Evolutionary conservation across 2,113 vertebrate genomes (phyloP).

Genomic region (Seriola dumerili): DNA sequence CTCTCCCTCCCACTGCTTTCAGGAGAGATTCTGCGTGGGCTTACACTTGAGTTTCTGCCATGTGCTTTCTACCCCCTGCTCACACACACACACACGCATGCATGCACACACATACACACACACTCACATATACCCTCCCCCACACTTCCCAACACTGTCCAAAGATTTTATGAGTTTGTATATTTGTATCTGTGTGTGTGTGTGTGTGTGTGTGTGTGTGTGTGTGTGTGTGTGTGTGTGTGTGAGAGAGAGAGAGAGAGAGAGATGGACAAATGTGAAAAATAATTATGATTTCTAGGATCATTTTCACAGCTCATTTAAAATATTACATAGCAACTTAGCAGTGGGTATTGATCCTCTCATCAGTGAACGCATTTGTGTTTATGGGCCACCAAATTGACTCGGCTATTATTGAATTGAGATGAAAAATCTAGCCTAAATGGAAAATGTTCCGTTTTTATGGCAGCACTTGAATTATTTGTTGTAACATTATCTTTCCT

Average conservation of each 20-base stretch:
- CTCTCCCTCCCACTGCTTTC: conserved; percentile 74
- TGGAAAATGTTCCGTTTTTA: background rate
- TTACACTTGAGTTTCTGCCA: conserved; percentile 80
- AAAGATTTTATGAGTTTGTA: conserved; percentile 65
- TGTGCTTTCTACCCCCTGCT: conserved; percentile 75
- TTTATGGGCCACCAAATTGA: background rate
- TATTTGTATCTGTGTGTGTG: conserved; percentile 46
- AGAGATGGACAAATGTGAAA: conserved; percentile 19
- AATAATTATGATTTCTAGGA: conserved; percentile 15
- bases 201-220: background rate
- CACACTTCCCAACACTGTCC: conserved; percentile 61
- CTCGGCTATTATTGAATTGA: background rate
- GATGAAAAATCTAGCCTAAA: background rate
- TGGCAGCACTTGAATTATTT: background rate
- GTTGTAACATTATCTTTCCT: background rate
- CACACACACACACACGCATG: conserved; percentile 14
- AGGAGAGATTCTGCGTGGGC: conserved; percentile 80
- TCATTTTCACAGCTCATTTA: conserved; percentile 5
- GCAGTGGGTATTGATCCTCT: background rate
- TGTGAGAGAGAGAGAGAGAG: conserved; percentile 10
- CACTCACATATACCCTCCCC: conserved; percentile 44
- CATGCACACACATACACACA: conserved; percentile 20
- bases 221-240: background rate
- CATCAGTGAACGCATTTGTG: conserved; percentile 7
- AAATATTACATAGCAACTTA: conserved; percentile 9